Evolutionary conservation across 2,113 vertebrate genomes (phyloP).

Genomic region (Zootoca vivipara): DNA sequence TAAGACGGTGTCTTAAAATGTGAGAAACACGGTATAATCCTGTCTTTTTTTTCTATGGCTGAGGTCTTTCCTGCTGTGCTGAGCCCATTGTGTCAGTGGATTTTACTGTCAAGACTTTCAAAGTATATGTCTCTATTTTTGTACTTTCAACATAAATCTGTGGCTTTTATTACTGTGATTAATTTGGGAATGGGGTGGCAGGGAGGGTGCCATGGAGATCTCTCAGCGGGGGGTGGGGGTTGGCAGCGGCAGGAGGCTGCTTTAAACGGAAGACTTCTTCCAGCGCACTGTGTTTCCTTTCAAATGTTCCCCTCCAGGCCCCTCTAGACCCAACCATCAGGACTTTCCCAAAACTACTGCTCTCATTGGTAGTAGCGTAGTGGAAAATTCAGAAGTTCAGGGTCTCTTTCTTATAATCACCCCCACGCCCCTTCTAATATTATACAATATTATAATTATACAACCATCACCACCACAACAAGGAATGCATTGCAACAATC

Average conservation of each 20-base stretch:
- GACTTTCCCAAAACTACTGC: too few species aligned
- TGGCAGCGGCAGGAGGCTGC: neutral
- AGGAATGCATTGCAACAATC: too few species aligned
- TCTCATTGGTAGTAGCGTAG: too few species aligned
- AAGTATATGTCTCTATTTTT: slow-evolving; percentile 38
- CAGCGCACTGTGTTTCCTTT: neutral
- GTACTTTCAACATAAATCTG: neutral
- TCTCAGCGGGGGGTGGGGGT: neutral
- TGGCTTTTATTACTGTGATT: slow-evolving; percentile 3
- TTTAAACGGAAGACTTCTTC: neutral
- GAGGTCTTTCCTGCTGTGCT: slow-evolving; percentile 11
- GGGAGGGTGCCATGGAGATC: neutral
- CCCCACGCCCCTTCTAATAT: too few species aligned
- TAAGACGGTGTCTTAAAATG: too few species aligned
- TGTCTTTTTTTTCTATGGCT: neutral
- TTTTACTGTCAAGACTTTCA: slow-evolving; percentile 7
- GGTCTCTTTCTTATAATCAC: too few species aligned
- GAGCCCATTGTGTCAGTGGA: neutral
- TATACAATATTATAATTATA: too few species aligned
- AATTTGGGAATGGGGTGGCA: neutral
- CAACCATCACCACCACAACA: too few species aligned
- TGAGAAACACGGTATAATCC: too few species aligned
- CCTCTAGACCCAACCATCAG: too few species aligned
- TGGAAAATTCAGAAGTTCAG: too few species aligned
- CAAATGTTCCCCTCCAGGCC: too few species aligned